phyloP scores from a whole-genome alignment of 2,797 vertebrate species.

The Halcyon chelicuti region DNA sequence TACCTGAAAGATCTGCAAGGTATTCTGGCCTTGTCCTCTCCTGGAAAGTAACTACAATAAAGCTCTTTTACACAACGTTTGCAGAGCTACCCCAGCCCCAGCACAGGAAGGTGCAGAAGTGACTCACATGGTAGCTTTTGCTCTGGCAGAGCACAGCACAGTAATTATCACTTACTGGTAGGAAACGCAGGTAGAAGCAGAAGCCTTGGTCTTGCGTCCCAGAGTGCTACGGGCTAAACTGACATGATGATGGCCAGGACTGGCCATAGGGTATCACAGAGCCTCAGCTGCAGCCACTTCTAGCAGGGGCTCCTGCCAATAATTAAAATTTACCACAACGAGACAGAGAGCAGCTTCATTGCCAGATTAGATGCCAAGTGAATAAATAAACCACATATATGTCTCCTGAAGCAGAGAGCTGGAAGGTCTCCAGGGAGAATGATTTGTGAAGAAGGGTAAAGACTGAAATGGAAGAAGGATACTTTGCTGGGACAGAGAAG shows the following conservation, averaged over 20 bases:
- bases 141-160: not conserved
- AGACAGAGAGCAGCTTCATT: not conserved
- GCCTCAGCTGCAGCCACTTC: constrained; percentile 28
- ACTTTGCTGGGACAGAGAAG: not conserved
- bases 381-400: constrained; percentile 31
- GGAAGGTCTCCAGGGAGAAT: not conserved
- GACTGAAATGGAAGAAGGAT: constrained; percentile 1
- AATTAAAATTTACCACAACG: constrained; percentile 29
- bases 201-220: not conserved
- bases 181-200: not conserved
- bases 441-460: not conserved
- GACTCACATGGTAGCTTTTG: not conserved
- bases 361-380: not conserved
- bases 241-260: not conserved
- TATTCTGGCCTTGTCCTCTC: not conserved
- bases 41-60: not conserved
- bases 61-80: not conserved
- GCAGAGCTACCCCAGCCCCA: not conserved
- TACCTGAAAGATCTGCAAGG: not conserved
- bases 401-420: not conserved
- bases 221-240: fast-evolving
- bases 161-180: not conserved
- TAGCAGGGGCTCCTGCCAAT: constrained; percentile 7
- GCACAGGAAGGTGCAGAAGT: not conserved
- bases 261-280: not conserved